phyloP scores from a whole-genome alignment of 2,797 vertebrate genomes.

The Onychomys arenicola region DNA sequence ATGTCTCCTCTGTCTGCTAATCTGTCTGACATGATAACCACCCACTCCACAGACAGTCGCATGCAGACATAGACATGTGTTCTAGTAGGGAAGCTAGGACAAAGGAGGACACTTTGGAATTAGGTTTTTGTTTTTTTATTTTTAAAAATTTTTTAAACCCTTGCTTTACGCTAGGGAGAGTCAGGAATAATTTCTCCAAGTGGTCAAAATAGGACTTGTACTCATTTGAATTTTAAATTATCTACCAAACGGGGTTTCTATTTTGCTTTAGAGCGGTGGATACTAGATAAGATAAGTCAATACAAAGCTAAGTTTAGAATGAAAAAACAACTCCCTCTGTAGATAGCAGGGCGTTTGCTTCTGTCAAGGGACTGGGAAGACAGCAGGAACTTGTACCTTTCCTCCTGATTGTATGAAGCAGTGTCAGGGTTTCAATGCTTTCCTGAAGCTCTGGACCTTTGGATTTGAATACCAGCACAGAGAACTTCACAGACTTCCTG shows the following conservation, averaged over 20 bases:
- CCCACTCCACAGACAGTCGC: background rate
- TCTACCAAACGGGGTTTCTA: background rate
- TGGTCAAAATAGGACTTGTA: constrained; percentile 29
- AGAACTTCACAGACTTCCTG: background rate
- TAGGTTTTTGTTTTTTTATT: background rate
- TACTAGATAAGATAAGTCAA: background rate
- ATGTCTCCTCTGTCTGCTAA: background rate
- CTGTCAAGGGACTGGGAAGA: background rate
- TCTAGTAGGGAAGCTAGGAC: background rate
- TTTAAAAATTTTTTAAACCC: background rate
- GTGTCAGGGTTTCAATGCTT: background rate
- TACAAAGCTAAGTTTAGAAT: constrained; percentile 14
- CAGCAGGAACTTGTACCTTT: background rate
- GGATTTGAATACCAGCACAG: background rate
- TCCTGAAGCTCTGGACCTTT: background rate
- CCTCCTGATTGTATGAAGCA: background rate
- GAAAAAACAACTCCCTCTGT: background rate
- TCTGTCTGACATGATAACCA: background rate
- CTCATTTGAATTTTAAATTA: constrained; percentile 49
- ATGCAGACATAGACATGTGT: background rate
- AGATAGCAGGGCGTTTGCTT: background rate
- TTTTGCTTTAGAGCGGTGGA: background rate
- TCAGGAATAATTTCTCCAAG: background rate
- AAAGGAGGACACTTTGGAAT: background rate
- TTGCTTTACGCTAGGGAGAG: background rate